Base-by-base conservation (phyloP, 2,797 vertebrate species). In the Anabacerthia variegaticeps region DNA sequence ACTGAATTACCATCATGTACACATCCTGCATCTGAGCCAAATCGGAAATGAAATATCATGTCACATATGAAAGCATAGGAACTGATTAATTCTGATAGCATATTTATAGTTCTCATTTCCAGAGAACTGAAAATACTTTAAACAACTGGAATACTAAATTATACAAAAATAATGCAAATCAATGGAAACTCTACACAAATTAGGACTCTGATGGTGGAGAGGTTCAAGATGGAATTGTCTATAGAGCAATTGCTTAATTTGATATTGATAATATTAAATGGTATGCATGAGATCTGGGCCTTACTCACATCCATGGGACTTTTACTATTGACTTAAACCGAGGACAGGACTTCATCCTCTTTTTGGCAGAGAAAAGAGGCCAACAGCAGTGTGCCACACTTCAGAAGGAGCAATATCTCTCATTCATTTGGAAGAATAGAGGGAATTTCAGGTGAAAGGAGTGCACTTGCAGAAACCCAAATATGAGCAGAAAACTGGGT, bases 51-150 rank as follows among this genome's bases (percentile, higher is more conserved):
- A 94, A 92, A 66, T 90, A 86, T 48, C 61, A 41, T 34, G 72
- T 76, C 84, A 89, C 66, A 34, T 28, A 43, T 6, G 43, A 91
- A 90, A 78, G 82, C 78, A 66, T 14, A 65, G 69, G 56, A 85
- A 89, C 78, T 84, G 81, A 95, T 96, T 96, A 88, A 93, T 89
- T 94, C 76, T 84, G 69, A 88, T 66, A 76, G 79, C 37, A 5
- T 96, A 96, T 96, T 97, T 97, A 96, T 96, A 96, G 92, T 85
- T 84, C 76, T 91, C 85, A 73, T 95, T 93, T 84, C 72, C 3
- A 10, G 69, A 66, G 82, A 76, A 73, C 87, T 81, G 87, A 86
- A 89, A 95, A 83, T 84, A 75, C 54, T 66, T 89, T n/a, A 56
- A 86, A 78, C 74, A 92, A 85, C 78, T 37, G 16, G 46, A 86